Base-by-base conservation (phyloP, 2,888 invertebrate species). In the Pristionchus arcanus region DNA sequence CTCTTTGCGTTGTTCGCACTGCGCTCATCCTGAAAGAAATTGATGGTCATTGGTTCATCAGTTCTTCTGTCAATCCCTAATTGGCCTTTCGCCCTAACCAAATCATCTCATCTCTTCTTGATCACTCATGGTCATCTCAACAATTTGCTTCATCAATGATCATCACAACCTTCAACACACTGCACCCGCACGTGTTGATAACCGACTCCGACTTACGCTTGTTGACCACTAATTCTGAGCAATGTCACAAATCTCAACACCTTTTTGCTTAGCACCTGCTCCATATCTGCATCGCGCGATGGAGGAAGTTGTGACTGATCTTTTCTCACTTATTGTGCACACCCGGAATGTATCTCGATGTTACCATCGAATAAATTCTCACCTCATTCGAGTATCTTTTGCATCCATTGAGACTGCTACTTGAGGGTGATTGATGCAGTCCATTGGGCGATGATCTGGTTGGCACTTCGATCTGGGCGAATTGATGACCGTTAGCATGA, bases 351-450 rank as follows among this genome's bases (percentile, higher is more conserved):
- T 42, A 28, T 53, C 31, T 34, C 34, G n/a, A 19, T 42, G 28
- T 63, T 53, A 13, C 25, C n/a, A 66, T 25, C 63, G 1, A 28
- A 63, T 4, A 21, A 85, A 19, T 2, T 28, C 81, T 81, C 21
- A 89, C 89, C 66, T 89, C 89, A 34, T 42, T 89, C 5, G 81
- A 89, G 89, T 28, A 83, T 31, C 89, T 42, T 49, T 89, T 89
- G 89, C 31, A 89, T 34, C 89, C 89, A 25, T 89, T 89, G 37
- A 89, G 89, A 28, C 71, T 68, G 31, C 49, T 42, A 42, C 71
- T 68, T 0, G 89, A 89, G 42, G 89, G 81, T 16, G 89, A 89
- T 37, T 37, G 31, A 16, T 31, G 37, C n/a, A 83, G 81, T 28
- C 81, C 89, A 37, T 59, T 63, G 63, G 88, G 87, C 0, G 49